These are phyloP conservation scores for Delphinapterus leucas DNA, from an alignment of 2,113 vertebrate species.

Conservation along the genomic window DNA sequence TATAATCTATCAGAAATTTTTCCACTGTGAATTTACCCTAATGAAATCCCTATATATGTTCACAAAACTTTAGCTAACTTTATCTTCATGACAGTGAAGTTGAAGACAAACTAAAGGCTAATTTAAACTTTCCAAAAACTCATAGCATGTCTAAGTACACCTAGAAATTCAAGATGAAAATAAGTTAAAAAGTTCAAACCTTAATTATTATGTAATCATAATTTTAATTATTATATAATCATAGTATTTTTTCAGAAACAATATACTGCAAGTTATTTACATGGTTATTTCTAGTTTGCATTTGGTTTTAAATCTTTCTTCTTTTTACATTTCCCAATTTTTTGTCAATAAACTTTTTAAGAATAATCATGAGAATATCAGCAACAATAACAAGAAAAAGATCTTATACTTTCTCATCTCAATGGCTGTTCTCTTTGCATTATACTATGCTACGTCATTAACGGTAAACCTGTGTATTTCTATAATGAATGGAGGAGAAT, in stretches of 20 bases:
- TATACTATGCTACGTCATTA: background rate
- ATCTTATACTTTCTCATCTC: background rate
- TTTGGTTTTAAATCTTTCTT: background rate
- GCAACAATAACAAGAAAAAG: background rate
- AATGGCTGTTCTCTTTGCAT: background rate
- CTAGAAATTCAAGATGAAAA: background rate
- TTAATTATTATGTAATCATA: background rate
- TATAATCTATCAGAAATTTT: background rate
- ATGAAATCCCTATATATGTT: background rate
- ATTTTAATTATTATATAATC: background rate
- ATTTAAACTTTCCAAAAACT: background rate
- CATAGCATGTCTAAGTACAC: background rate
- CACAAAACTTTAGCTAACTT: background rate
- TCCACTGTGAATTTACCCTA: background rate
- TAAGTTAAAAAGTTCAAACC: background rate
- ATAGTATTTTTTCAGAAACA: background rate
- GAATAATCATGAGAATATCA: background rate
- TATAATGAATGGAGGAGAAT: background rate
- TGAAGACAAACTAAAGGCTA: background rate
- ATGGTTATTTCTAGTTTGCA: background rate
- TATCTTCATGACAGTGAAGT: background rate
- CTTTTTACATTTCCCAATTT: background rate
- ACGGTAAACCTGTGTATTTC: background rate
- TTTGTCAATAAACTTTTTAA: background rate
- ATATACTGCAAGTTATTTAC: background rate